Percentiles rank a stretch among this genome's conserved stretches.
phyloP scores from a whole-genome alignment of 2,113 vertebrate species.

The Callipepla squamata region DNA sequence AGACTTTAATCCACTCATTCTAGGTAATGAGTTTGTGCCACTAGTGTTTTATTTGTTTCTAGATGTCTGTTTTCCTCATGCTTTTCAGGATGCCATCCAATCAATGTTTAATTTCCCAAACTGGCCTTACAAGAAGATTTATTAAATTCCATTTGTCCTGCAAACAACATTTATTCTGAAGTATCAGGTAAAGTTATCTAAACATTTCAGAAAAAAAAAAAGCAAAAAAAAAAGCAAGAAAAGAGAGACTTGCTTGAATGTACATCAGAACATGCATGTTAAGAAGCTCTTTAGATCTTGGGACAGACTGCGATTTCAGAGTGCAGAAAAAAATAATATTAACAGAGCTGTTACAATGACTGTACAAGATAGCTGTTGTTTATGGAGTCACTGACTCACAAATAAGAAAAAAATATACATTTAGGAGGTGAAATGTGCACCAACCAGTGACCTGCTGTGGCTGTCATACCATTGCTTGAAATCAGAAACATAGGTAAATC shows the following conservation, averaged over 20 bases:
- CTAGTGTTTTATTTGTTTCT: conserved; percentile 12
- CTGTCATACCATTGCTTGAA: conserved; percentile 40
- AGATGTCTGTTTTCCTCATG: conserved; percentile 11
- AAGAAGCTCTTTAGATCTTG: not conserved
- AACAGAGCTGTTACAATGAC: not conserved
- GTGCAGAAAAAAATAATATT: not conserved
- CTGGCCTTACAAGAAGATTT: conserved; percentile 40
- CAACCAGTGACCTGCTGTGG: not conserved
- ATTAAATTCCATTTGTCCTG: conserved; percentile 44
- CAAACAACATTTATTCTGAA: conserved; percentile 43
- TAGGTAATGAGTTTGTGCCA: conserved; percentile 36
- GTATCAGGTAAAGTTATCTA: conserved; percentile 7
- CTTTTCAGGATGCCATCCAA: conserved; percentile 46
- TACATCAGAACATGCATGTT: not conserved
- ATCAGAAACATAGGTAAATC: conserved; percentile 56
- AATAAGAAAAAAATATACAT: not conserved
- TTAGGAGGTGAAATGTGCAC: not conserved
- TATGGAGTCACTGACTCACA: not conserved
- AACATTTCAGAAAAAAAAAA: not conserved
- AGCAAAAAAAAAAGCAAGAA: not conserved
- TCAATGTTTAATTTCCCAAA: conserved; percentile 62
- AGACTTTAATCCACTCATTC: conserved; percentile 19
- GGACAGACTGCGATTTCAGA: not conserved
- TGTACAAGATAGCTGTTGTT: not conserved
- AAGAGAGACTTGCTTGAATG: not conserved